phyloP scores from a whole-genome alignment of 2,888 invertebrate species.

The Podotricha telesiphe region DNA sequence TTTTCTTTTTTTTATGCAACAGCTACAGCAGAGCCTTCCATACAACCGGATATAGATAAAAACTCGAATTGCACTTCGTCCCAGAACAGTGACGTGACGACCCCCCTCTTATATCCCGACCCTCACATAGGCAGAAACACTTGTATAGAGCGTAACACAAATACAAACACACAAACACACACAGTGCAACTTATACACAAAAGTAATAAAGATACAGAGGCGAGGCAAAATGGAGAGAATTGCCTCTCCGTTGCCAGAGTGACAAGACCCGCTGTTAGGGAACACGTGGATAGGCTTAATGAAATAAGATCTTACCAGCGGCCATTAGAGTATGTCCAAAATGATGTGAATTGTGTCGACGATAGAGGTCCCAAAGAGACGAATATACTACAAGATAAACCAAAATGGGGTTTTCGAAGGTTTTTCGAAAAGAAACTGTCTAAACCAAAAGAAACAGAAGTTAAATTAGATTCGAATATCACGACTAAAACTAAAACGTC shows the following conservation, averaged over 20 bases:
- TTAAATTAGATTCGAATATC: slow-evolving; percentile 69
- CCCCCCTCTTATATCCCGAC: slow-evolving; percentile 84
- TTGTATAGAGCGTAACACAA: slow-evolving; percentile 89
- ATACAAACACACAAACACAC: slow-evolving; percentile 83
- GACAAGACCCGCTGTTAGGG: slow-evolving; percentile 51
- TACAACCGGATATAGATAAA: slow-evolving; percentile 63
- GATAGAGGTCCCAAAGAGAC: slow-evolving; percentile 73
- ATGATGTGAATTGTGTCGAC: slow-evolving; percentile 84
- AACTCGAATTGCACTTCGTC: slow-evolving; percentile 64
- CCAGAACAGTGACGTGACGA: slow-evolving; percentile 64
- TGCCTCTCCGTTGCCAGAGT: slow-evolving; percentile 69
- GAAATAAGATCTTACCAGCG: slow-evolving; percentile 73
- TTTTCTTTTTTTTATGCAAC: slow-evolving; percentile 4
- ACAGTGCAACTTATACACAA: slow-evolving; percentile 84
- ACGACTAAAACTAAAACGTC: slow-evolving; percentile 61
- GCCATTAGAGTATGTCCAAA: slow-evolving; percentile 87
- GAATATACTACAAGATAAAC: slow-evolving; percentile 71
- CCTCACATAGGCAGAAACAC: slow-evolving; percentile 94
- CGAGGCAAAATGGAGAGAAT: slow-evolving; percentile 59
- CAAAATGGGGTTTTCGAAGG: slow-evolving; percentile 71
- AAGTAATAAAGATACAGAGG: slow-evolving; percentile 84
- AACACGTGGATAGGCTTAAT: slow-evolving; percentile 60
- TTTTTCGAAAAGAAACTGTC: slow-evolving; percentile 71
- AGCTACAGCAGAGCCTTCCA: slow-evolving; percentile 39
- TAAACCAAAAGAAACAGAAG: slow-evolving; percentile 79